Evolutionary conservation across 2,113 vertebrate genomes (phyloP).

Genomic region (Platichthys flesus): DNA sequence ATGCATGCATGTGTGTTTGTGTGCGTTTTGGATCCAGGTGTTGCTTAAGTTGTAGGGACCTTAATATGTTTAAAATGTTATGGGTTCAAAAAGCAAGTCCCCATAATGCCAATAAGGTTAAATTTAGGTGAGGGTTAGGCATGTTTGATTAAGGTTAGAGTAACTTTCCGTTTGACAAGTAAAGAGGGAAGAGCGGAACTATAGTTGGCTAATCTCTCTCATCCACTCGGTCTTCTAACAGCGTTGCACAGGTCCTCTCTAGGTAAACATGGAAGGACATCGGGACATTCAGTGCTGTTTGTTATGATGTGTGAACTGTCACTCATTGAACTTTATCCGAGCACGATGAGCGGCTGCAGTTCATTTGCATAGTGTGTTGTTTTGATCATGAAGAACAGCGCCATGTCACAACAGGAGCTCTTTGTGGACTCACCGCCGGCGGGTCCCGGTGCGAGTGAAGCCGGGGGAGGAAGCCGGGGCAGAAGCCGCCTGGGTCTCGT

Average conservation of each 20-base stretch:
- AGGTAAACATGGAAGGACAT: not conserved
- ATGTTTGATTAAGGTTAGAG: too few species aligned
- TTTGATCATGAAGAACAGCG: not conserved
- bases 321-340: too few species aligned
- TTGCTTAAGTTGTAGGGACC: too few species aligned
- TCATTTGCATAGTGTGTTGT: not conserved
- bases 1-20: not conserved
- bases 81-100: too few species aligned
- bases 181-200: slow-evolving; percentile 27
- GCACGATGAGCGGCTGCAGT: not conserved
- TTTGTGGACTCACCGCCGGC: not conserved
- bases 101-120: too few species aligned
- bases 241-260: slow-evolving; percentile 33
- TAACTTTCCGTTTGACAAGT: too few species aligned
- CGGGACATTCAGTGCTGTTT: not conserved
- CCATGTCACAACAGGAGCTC: slow-evolving; percentile 34
- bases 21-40: not conserved
- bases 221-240: slow-evolving; percentile 21
- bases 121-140: too few species aligned
- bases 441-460: not conserved
- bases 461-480: not conserved
- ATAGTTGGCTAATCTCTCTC: rapidly evolving
- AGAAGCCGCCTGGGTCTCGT: slow-evolving; percentile 81
- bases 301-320: not conserved
- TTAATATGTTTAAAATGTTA: too few species aligned